These are phyloP conservation scores for Semicossyphus pulcher DNA, from an alignment of 2,113 vertebrate genomes.

Conservation along the genomic window DNA sequence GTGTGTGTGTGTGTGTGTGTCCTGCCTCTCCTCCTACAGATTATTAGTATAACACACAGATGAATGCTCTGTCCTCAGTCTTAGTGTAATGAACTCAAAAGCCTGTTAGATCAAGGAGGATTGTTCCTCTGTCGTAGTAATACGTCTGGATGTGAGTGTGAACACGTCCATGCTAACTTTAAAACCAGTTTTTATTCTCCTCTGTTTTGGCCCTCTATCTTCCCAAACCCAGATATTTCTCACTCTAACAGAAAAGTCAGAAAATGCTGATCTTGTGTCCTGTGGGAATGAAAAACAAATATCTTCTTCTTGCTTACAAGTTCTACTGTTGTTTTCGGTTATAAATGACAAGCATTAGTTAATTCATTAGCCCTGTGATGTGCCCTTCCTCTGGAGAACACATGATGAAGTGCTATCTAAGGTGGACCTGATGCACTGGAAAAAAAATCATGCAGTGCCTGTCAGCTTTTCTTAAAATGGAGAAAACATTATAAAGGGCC, in stretches of 20 bases:
- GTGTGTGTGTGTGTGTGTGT: conserved; percentile 8
- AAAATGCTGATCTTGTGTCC: neutral
- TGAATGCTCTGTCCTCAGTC: neutral
- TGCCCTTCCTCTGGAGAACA: no score
- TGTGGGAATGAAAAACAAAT: conserved; percentile 24
- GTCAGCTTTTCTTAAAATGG: no score
- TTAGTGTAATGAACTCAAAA: neutral
- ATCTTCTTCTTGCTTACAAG: no score
- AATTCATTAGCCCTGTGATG: no score
- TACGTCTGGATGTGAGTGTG: neutral
- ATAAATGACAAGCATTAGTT: no score
- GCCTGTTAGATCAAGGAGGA: neutral
- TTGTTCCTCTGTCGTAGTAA: neutral
- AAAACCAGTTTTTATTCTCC: neutral
- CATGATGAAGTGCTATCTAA: no score
- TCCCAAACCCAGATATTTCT: neutral
- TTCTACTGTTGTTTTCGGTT: no score
- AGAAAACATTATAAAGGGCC: no score
- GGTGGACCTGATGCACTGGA: no score
- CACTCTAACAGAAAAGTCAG: conserved; percentile 3
- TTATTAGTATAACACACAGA: conserved; percentile 1
- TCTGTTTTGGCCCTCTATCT: neutral
- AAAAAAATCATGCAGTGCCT: no score
- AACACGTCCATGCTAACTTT: neutral
- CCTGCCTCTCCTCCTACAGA: neutral